These are phyloP conservation scores for Papilio polytes DNA, from an alignment of 1,140 invertebrate species.

Conservation along the genomic window DNA sequence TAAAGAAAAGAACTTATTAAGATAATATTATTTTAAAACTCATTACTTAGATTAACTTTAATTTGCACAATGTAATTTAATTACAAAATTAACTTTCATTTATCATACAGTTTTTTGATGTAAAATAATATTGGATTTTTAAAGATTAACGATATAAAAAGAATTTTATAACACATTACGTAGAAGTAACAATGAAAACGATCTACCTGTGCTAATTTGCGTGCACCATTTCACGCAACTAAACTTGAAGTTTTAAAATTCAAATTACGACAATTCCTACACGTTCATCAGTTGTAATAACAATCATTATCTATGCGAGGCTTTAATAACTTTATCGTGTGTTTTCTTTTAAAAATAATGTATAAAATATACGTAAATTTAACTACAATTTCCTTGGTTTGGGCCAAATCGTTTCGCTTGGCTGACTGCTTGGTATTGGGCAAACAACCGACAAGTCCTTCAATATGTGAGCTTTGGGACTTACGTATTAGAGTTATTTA, in stretches of 20 bases:
- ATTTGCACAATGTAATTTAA: background rate
- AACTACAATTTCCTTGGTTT: background rate
- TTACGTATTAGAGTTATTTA: background rate
- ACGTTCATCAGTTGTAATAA: background rate
- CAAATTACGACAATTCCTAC: background rate
- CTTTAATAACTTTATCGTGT: too few relatives aligned
- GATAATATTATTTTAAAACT: background rate
- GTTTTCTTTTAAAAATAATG: too few relatives aligned
- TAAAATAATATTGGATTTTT: background rate
- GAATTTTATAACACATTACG: background rate
- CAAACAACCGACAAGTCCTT: constrained; percentile 4
- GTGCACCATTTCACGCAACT: background rate
- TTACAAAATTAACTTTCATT: background rate
- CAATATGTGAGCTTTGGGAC: background rate
- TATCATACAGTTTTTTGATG: background rate
- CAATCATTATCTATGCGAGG: background rate
- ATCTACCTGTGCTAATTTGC: background rate
- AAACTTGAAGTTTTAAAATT: background rate
- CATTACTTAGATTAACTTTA: background rate
- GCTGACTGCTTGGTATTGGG: constrained; percentile 19
- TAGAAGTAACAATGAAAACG: background rate
- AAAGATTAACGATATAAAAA: background rate
- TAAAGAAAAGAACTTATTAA: background rate
- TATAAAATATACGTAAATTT: background rate
- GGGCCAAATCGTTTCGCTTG: constrained; percentile 13